Base-by-base conservation (phyloP, 2,797 vertebrate species). In the Rachycentron canadum region DNA sequence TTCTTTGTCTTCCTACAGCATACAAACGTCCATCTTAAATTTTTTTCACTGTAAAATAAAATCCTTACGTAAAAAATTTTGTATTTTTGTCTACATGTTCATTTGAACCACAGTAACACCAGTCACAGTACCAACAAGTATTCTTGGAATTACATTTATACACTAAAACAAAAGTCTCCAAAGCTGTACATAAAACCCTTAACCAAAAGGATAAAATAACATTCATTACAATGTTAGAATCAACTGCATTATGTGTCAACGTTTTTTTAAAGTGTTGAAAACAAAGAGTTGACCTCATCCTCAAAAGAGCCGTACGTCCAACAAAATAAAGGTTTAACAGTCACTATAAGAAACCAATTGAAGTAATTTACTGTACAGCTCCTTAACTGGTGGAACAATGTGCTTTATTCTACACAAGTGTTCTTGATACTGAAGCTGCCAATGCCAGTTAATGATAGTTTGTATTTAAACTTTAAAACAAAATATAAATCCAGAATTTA, bases 21-120 rank as follows among this genome's bases (percentile, higher is more conserved):
- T 91, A 92, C 82, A 93, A 93, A 89, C 57, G 60, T 69, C 79
- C 73, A 82, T 70, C 41, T 53, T 72, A 67, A 7, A 32, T 32
- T 72, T 84, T 81, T 68, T 81, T 79, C 78, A 92, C 81, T 88
- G 81, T 45, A 92, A 90, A 93, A 91, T 83, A 91, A 93, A 92
- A 90, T 79, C 83, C 82, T 26, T 76, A 84, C 78, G 74, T 93
- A 93, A 89, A 93, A 92, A 92, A 83, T 34, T 53, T 67, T 40
- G 71, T 63, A 34, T 79, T 87, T 82, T 55, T 82, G 69, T 81
- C 82, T 76, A 73, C 53, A 57, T 41, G 36, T 83, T 84, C 81
- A 70, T 67, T 50, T 73, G 32, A 83, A 78, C 58, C 84, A 85
- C 89, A 87, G 71, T 72, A 80, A 90, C 78, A 74, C 76, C 71